Conservation (phyloP, 2,888 invertebrate genomes). For the Seladonia tumulorum region DNA sequence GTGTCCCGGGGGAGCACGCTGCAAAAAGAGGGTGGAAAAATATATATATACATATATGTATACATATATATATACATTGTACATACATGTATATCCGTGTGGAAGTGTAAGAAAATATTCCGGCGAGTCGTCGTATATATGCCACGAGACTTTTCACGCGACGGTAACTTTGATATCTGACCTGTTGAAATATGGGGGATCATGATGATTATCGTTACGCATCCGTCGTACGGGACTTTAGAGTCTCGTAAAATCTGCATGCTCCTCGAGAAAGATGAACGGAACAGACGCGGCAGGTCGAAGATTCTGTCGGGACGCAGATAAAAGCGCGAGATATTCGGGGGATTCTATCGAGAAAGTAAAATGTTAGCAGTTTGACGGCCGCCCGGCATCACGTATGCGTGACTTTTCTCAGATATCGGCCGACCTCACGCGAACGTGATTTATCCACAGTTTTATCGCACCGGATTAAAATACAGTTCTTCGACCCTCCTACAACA, state of each 20-base stretch:
- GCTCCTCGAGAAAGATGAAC: background rate
- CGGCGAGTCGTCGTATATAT: conserved; percentile 37
- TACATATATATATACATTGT: no score
- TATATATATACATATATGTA: no score
- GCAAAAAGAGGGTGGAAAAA: conserved; percentile 42
- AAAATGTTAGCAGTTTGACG: background rate
- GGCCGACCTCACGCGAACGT: background rate
- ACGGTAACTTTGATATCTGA: conserved; percentile 49
- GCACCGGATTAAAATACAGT: background rate
- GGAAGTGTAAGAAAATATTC: conserved; percentile 35
- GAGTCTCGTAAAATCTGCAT: background rate
- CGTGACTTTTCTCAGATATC: background rate
- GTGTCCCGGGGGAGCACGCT: conserved; percentile 37
- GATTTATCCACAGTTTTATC: background rate
- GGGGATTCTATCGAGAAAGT: background rate
- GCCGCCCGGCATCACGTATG: background rate
- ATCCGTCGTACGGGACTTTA: conserved; percentile 12
- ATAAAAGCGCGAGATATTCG: background rate
- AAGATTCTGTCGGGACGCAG: background rate
- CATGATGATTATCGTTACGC: conserved; percentile 34
- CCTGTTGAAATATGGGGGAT: conserved; percentile 31
- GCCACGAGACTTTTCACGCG: conserved; percentile 49
- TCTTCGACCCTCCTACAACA: no score
- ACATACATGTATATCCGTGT: no score
- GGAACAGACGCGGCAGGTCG: background rate